Conservation (phyloP, 2,797 vertebrate genomes). For the Karalla daura region DNA sequence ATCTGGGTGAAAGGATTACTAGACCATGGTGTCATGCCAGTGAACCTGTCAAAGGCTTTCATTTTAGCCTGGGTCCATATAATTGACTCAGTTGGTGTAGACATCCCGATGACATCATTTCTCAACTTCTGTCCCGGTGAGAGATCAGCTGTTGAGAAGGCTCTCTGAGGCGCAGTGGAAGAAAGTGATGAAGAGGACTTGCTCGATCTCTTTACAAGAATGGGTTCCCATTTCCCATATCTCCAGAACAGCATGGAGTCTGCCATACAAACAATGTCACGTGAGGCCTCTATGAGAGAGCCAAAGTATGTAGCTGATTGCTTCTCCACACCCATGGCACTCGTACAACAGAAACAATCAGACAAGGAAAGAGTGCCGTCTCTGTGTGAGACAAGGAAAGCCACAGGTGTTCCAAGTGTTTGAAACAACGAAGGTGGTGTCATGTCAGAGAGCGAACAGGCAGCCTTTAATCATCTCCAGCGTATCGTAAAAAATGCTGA, state of each 20-base stretch:
- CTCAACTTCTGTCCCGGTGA: conserved; percentile 20
- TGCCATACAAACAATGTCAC: conserved; percentile 42
- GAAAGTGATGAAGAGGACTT: no score
- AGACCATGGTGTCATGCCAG: conserved; percentile 29
- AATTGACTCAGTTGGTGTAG: conserved; percentile 8
- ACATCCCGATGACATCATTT: conserved; percentile 33
- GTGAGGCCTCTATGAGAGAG: conserved; percentile 49
- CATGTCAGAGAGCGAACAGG: no score
- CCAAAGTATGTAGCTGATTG: conserved; percentile 45
- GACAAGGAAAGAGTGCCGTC: conserved; percentile 28
- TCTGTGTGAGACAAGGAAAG: conserved; percentile 44
- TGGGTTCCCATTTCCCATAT: conserved; percentile 45
- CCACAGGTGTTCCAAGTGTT: conserved; percentile 39
- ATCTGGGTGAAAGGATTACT: conserved; percentile 43
- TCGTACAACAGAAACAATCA: not conserved
- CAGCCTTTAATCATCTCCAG: conserved; percentile 34
- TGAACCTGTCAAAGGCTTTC: conserved; percentile 35
- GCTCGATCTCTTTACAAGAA: conserved; percentile 43
- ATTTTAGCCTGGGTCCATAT: conserved; percentile 35
- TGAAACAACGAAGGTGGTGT: conserved; percentile 22
- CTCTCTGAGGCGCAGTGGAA: no score
- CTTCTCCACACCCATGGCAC: conserved; percentile 34
- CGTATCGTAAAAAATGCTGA: conserved; percentile 47
- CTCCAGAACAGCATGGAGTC: conserved; percentile 12
- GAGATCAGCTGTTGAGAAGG: no score